These are phyloP conservation scores for Drosophila cognata DNA, from an alignment of 2,888 invertebrate genomes.

Conservation along the genomic window DNA sequence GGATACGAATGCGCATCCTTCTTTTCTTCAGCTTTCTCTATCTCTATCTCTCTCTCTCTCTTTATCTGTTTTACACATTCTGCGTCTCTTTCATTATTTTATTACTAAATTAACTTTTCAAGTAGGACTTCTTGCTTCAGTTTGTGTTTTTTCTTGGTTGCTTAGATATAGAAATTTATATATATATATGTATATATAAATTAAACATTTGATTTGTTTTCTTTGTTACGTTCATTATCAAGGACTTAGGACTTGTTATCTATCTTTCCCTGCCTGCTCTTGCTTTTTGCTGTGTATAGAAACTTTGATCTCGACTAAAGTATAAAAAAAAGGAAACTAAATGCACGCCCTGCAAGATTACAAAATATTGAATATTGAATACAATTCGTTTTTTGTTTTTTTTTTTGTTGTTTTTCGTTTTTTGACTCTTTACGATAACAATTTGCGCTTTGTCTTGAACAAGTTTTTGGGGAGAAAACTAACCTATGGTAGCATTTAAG, in stretches of 20 bases:
- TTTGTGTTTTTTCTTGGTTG: slow-evolving; percentile 23
- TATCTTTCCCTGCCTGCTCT: slow-evolving; percentile 25
- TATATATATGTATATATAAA: slow-evolving; percentile 54
- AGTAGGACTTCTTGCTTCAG: slow-evolving; percentile 53
- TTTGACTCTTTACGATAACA: slow-evolving; percentile 54
- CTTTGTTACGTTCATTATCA: slow-evolving; percentile 34
- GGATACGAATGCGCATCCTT: slow-evolving; percentile 26
- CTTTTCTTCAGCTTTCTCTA: slow-evolving; percentile 36
- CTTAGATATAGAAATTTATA: slow-evolving; percentile 65
- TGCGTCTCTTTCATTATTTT: slow-evolving; percentile 24
- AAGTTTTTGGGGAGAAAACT: slow-evolving; percentile 41
- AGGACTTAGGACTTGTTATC: slow-evolving; percentile 50
- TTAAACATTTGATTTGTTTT: slow-evolving; percentile 58
- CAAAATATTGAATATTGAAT: slow-evolving; percentile 45
- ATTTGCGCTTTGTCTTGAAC: slow-evolving; percentile 72
- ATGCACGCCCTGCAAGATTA: slow-evolving; percentile 58
- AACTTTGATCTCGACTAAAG: slow-evolving; percentile 48
- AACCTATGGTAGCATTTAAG: slow-evolving; percentile 36
- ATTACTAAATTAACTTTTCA: slow-evolving; percentile 60
- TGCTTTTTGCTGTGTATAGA: slow-evolving; percentile 44
- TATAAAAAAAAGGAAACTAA: slow-evolving; percentile 53
- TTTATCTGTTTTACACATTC: slow-evolving; percentile 13
- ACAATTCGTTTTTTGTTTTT: slow-evolving; percentile 26
- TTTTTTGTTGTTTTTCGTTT: neutral
- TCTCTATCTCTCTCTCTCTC: slow-evolving; percentile 41